A percentile compares a stretch with the other conserved stretches of the same genome.
Evolutionary conservation across 23 tunicate genomes (phyloP).

Genomic region (Diplosoma virens): DNA sequence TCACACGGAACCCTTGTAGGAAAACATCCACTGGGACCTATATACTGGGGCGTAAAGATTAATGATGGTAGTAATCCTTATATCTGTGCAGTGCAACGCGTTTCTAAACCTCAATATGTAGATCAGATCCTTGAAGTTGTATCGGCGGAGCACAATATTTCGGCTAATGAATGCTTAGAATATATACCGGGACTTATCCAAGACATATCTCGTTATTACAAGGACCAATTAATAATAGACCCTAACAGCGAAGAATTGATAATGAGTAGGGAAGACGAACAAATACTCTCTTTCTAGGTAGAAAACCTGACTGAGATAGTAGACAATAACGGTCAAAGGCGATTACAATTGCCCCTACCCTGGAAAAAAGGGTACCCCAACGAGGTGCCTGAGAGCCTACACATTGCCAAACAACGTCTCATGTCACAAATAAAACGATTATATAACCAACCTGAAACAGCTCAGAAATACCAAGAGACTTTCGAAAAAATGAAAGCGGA

Average conservation of each 20-base stretch:
- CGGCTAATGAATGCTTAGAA: not conserved
- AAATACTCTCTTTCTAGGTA: not conserved
- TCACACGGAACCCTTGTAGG: not conserved
- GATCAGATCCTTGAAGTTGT: not conserved
- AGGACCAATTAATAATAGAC: not conserved
- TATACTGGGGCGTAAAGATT: not conserved
- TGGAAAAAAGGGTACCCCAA: conserved; percentile 18
- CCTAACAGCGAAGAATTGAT: not conserved
- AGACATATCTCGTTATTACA: not conserved
- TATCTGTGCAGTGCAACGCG: not conserved
- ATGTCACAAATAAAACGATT: not conserved
- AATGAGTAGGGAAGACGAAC: not conserved
- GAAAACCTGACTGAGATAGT: not conserved
- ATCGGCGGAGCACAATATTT: not conserved
- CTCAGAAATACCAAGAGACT: not conserved
- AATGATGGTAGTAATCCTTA: not conserved
- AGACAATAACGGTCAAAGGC: not conserved
- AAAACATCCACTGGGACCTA: not conserved
- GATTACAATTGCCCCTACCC: not conserved
- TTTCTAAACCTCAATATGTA: not conserved
- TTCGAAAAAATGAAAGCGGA: not conserved
- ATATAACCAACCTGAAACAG: not conserved
- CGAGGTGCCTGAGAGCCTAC: not conserved
- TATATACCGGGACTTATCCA: not conserved
- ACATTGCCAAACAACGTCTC: not conserved